Evolutionary conservation across 2,797 vertebrate species (phyloP).

Genomic region (Chromis chromis): DNA sequence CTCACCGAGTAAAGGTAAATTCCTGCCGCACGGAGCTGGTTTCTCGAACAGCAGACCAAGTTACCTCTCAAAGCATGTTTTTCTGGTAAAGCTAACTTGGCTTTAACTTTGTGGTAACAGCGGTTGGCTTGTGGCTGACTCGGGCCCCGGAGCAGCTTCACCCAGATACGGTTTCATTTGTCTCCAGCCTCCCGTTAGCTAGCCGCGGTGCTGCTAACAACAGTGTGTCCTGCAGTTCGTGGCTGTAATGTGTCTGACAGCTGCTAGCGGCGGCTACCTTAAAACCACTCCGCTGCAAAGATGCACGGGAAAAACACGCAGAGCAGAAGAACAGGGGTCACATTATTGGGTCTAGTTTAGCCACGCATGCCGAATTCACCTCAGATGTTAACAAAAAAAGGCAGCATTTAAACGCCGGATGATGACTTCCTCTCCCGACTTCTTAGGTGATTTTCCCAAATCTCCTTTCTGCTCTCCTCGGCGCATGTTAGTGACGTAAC

Average conservation of each 20-base stretch:
- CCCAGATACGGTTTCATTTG: conserved; percentile 35
- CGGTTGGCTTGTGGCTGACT: not conserved
- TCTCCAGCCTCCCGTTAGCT: conserved; percentile 48
- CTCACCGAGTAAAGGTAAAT: conserved; percentile 50
- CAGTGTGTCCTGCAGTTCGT: conserved; percentile 20
- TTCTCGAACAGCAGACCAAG: not conserved
- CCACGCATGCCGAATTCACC: not conserved
- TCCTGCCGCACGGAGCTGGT: not conserved
- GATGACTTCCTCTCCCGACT: conserved; percentile 57
- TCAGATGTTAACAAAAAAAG: conserved; percentile 14
- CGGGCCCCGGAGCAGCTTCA: conserved; percentile 18
- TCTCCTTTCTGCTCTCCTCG: conserved; percentile 34
- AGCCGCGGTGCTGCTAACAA: conserved; percentile 47
- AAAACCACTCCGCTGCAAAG: conserved; percentile 7
- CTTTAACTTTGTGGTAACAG: not conserved
- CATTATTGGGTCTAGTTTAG: not conserved
- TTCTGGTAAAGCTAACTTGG: not conserved
- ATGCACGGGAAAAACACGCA: not conserved
- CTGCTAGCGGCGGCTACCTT: conserved; percentile 22
- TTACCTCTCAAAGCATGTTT: not conserved
- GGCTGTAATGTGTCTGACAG: conserved; percentile 8
- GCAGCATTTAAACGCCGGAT: conserved; percentile 29
- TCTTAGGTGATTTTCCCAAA: conserved; percentile 45
- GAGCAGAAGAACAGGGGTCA: not conserved
- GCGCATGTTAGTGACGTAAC: conserved; percentile 78